A percentile compares a stretch with the other conserved stretches of the same genome.
phyloP scores from a whole-genome alignment of 2,113 vertebrate species.

The Grantiella picta region DNA sequence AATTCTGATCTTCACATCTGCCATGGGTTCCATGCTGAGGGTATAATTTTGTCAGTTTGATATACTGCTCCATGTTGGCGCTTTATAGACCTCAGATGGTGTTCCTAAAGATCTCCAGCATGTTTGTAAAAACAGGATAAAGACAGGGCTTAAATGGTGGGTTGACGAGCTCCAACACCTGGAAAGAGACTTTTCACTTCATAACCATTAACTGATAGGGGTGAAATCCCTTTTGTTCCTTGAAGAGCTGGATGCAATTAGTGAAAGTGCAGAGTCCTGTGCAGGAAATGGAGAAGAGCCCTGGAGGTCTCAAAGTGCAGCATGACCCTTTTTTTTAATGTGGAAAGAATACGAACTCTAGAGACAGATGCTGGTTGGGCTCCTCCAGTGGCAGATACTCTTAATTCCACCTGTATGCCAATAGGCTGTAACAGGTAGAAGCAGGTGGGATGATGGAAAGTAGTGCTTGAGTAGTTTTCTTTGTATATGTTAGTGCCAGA shows the following conservation, averaged over 20 bases:
- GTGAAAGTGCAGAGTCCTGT: neutral
- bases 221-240: neutral
- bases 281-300: neutral
- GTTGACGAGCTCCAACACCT: neutral
- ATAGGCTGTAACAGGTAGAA: neutral
- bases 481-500: neutral
- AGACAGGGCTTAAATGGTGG: neutral
- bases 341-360: neutral
- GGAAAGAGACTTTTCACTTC: neutral
- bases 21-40: neutral
- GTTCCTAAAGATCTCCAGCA: neutral
- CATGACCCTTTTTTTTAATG: neutral
- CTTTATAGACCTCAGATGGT: neutral
- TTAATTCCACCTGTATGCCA: neutral
- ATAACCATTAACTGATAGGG: neutral
- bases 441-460: neutral
- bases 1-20: neutral
- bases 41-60: neutral
- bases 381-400: neutral
- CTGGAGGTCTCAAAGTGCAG: neutral
- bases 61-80: neutral
- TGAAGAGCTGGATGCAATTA: neutral
- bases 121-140: neutral
- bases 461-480: neutral
- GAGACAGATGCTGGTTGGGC: neutral